These are phyloP conservation scores for Eretmocerus hayati DNA, from an alignment of 2,888 invertebrate genomes.

Conservation along the genomic window DNA sequence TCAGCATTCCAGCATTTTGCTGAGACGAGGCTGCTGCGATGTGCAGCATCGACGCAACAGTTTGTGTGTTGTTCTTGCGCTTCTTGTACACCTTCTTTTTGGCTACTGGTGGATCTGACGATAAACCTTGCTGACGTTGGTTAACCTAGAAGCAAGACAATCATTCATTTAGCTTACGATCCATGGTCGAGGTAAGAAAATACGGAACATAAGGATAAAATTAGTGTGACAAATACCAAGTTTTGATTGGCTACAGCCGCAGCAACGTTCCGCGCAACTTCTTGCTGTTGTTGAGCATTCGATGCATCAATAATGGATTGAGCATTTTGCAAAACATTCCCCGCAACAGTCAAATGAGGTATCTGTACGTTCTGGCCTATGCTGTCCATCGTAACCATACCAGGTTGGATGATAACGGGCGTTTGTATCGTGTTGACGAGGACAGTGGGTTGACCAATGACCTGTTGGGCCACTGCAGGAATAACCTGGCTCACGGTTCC, in stretches of 20 bases:
- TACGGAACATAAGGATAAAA: too few species aligned
- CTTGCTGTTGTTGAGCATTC: slow-evolving; percentile 46
- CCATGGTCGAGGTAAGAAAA: too few species aligned
- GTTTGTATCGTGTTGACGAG: slow-evolving; percentile 73
- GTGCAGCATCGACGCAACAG: slow-evolving; percentile 64
- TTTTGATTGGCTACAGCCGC: slow-evolving; percentile 36
- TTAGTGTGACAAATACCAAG: slow-evolving; percentile 22
- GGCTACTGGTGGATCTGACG: slow-evolving; percentile 60
- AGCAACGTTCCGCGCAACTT: slow-evolving; percentile 34
- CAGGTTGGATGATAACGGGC: slow-evolving; percentile 72
- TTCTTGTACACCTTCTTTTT: slow-evolving; percentile 59
- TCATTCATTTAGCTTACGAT: too few species aligned
- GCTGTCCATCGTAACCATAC: slow-evolving; percentile 65
- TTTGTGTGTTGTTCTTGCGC: slow-evolving; percentile 62
- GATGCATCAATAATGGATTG: slow-evolving; percentile 48
- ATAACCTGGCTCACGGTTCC: slow-evolving; percentile 61
- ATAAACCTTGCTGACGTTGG: slow-evolving; percentile 48
- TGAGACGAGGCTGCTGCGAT: slow-evolving; percentile 53
- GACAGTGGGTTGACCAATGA: slow-evolving; percentile 69
- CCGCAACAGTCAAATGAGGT: slow-evolving; percentile 58
- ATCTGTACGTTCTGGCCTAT: slow-evolving; percentile 64
- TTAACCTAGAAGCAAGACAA: slow-evolving; percentile 15
- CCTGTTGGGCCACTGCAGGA: slow-evolving; percentile 59
- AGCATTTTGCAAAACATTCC: slow-evolving; percentile 57
- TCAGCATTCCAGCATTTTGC: slow-evolving; percentile 58